Evolutionary conservation across 2,113 vertebrate species (phyloP), one percentile per base, ranked within the genome.

Genomic region (Hippocampus guttulatus): DNA sequence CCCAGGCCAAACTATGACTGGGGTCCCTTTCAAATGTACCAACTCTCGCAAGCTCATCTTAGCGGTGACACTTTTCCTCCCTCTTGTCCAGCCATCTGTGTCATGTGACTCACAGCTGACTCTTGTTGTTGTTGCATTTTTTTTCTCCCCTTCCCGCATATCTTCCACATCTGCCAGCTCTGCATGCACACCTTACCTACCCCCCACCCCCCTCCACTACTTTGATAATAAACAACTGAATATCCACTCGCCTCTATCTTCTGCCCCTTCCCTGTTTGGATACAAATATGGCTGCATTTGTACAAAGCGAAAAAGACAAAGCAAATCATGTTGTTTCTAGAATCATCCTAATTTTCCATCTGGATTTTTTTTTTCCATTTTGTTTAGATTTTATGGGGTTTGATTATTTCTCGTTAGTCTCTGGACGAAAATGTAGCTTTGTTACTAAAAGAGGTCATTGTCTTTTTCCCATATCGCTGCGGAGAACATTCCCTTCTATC

Each of bases 381-480:
- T 79, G 52, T 82, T 86, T 84, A 78, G 67, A 70, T 30, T 67
- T 65, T 62, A 67, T 75, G 81, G 57, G 78, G 67, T 88, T 88
- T 79, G 68, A 86, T 91, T 85, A 54, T 75, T 87, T 89, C 89
- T 92, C 89, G 83, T 92, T 87, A 93, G 92, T 91, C 83, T 88
- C 91, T 92, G 92, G 92, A 94, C 89, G 79, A 70, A 92, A 91
- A 93, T 93, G 91, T 93, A 94, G 93, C 91, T 64, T 90, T 91
- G 92, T 92, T 96, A 96, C 95, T 97, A 97, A 92, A 94, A 91
- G 92, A 94, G 91, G 93, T 95, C 95, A 92, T 95, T 95, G 94
- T 96, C 94, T 96, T 94, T 93, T 95, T 95, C 94, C 92, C 92
- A 93, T 92, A 94, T 95, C 95, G 95, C 93, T 94, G 95, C 94